A percentile compares a stretch with the other conserved stretches of the same genome.
Evolutionary conservation across 2,888 invertebrate genomes (phyloP).

Genomic region (Plebejus melissa): DNA sequence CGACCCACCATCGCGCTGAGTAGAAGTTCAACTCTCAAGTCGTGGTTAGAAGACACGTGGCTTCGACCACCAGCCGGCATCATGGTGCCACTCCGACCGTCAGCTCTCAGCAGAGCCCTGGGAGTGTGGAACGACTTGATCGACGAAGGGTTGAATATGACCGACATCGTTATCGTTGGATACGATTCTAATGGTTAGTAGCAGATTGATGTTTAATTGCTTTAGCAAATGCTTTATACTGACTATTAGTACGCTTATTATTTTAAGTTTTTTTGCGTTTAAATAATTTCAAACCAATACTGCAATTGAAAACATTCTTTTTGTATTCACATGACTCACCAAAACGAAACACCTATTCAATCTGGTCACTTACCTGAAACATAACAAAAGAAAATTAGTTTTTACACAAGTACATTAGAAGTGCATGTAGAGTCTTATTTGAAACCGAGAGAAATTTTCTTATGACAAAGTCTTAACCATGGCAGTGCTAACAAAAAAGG

Average conservation of each 20-base stretch:
- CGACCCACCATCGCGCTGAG: conserved; percentile 44
- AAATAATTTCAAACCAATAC: too few relatives aligned
- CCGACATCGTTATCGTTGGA: conserved; percentile 66
- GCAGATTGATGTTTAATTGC: neutral
- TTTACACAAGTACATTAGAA: neutral
- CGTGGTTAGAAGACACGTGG: conserved; percentile 70
- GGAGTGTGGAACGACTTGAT: conserved; percentile 68
- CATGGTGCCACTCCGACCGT: conserved; percentile 64
- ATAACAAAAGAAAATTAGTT: conserved; percentile 6
- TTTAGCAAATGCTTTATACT: neutral
- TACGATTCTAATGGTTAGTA: conserved; percentile 68
- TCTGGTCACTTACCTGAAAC: conserved; percentile 16
- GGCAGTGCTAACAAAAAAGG: conserved; percentile 13
- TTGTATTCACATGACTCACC: neutral
- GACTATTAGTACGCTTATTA: neutral
- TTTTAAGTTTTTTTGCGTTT: too few relatives aligned
- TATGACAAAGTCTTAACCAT: neutral
- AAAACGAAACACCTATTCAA: neutral
- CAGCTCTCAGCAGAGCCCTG: conserved; percentile 58
- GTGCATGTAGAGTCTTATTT: neutral
- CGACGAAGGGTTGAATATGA: conserved; percentile 54
- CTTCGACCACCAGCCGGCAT: conserved; percentile 65
- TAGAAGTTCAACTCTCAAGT: conserved; percentile 55
- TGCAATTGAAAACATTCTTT: too few relatives aligned
- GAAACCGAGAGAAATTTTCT: neutral